phyloP scores from a whole-genome alignment of 1,140 invertebrate species.

The Drosophila lini region DNA sequence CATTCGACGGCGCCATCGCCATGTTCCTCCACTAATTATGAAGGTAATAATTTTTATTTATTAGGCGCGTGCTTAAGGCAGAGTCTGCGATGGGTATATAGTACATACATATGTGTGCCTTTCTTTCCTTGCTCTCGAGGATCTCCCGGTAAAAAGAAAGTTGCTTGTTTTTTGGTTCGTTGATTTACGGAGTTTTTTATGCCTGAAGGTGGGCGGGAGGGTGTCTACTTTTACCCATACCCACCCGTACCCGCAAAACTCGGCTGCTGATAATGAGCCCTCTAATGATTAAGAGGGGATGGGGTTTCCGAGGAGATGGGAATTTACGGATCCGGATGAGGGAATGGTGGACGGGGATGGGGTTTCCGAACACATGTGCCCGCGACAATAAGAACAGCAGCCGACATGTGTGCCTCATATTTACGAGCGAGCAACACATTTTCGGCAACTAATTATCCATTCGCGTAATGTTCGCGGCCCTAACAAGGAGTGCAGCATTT shows the following conservation, averaged over 20 bases:
- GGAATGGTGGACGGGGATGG: background rate
- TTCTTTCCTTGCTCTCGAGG: slow-evolving; percentile 42
- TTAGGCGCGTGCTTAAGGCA: slow-evolving; percentile 80
- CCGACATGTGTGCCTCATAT: slow-evolving; percentile 78
- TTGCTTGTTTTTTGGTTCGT: slow-evolving; percentile 53
- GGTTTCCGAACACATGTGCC: slow-evolving; percentile 53
- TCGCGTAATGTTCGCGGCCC: slow-evolving; percentile 73
- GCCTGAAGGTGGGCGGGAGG: slow-evolving; percentile 8
- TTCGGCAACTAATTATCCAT: slow-evolving; percentile 84
- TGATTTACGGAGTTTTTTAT: slow-evolving; percentile 67
- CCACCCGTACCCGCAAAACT: slow-evolving; percentile 34
- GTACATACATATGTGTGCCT: slow-evolving; percentile 19
- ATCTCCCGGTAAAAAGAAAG: slow-evolving; percentile 45
- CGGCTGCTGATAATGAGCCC: slow-evolving; percentile 75
- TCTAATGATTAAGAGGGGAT: slow-evolving; percentile 65
- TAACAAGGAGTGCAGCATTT: slow-evolving; percentile 39
- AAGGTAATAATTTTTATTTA: slow-evolving; percentile 83
- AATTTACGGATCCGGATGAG: slow-evolving; percentile 15
- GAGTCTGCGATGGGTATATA: slow-evolving; percentile 46
- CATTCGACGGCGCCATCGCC: slow-evolving; percentile 68
- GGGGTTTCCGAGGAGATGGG: slow-evolving; percentile 26
- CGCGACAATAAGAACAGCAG: slow-evolving; percentile 39
- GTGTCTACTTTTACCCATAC: slow-evolving; percentile 22
- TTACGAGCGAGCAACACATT: slow-evolving; percentile 80
- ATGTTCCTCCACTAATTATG: slow-evolving; percentile 81